These are phyloP conservation scores for Chrysochloris asiatica DNA, from an alignment of 2,113 vertebrate genomes.

Conservation along the genomic window DNA sequence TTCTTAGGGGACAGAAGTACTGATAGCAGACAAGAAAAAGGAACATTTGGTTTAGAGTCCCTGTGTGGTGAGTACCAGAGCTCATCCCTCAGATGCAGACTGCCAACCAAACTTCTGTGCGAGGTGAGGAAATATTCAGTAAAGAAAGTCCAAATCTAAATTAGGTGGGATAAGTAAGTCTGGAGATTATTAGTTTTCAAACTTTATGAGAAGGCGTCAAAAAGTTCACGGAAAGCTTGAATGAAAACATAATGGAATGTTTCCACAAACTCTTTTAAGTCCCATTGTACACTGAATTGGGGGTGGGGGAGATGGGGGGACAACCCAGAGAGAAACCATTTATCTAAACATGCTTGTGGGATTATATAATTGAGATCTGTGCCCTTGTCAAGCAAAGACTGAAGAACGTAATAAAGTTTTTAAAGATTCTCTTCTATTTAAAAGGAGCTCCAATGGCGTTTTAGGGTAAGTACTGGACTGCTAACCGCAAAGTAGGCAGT, in stretches of 20 bases:
- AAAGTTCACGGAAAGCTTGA: too few species aligned
- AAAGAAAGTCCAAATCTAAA: slow-evolving; percentile 26
- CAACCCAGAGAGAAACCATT: slow-evolving; percentile 25
- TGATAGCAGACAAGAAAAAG: neutral
- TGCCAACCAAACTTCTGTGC: neutral
- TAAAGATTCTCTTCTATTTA: slow-evolving; percentile 15
- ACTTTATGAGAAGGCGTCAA: too few species aligned
- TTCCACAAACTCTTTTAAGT: too few species aligned
- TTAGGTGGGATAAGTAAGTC: neutral
- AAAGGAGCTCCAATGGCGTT: too few species aligned
- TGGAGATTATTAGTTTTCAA: neutral
- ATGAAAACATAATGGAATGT: too few species aligned
- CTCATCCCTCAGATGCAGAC: neutral
- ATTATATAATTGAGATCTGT: neutral
- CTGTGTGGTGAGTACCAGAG: neutral
- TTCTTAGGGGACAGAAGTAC: neutral
- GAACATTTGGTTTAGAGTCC: neutral
- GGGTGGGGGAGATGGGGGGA: neutral
- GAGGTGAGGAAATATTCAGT: neutral
- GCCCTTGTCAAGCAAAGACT: neutral
- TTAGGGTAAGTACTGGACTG: too few species aligned
- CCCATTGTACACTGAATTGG: too few species aligned
- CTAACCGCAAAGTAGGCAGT: too few species aligned
- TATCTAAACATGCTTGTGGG: neutral
- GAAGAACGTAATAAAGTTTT: neutral